Conservation (phyloP, 2,888 invertebrate species). For the Cybosia mesomella region DNA sequence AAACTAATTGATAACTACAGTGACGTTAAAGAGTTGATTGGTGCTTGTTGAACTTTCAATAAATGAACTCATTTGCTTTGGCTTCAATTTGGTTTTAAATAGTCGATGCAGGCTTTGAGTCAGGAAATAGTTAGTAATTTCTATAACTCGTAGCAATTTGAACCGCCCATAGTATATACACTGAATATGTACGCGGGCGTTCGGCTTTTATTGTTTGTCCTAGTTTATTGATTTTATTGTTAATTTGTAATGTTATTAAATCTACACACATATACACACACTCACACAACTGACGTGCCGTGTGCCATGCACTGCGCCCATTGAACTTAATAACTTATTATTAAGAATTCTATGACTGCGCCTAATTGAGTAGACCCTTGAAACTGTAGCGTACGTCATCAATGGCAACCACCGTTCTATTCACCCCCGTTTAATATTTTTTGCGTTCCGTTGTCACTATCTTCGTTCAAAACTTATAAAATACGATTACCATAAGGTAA, state of each 20-base stretch:
- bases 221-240: background rate
- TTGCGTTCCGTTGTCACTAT: no score
- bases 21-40: background rate
- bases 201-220: background rate
- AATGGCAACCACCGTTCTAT: no score
- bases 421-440: no score
- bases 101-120: background rate
- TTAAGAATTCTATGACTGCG: no score
- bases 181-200: no score
- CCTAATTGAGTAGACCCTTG: no score
- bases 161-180: background rate
- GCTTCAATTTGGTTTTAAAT: background rate
- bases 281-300: no score
- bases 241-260: background rate
- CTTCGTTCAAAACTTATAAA: no score
- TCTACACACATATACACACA: background rate
- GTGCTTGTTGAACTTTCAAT: background rate
- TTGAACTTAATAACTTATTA: no score
- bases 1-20: constrained; percentile 5
- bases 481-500: no score
- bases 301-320: no score
- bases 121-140: background rate
- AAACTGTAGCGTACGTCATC: no score
- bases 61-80: constrained; percentile 6
- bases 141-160: background rate